phyloP scores from a whole-genome alignment of 2,797 vertebrate genomes.

The Pelodytes ibericus region DNA sequence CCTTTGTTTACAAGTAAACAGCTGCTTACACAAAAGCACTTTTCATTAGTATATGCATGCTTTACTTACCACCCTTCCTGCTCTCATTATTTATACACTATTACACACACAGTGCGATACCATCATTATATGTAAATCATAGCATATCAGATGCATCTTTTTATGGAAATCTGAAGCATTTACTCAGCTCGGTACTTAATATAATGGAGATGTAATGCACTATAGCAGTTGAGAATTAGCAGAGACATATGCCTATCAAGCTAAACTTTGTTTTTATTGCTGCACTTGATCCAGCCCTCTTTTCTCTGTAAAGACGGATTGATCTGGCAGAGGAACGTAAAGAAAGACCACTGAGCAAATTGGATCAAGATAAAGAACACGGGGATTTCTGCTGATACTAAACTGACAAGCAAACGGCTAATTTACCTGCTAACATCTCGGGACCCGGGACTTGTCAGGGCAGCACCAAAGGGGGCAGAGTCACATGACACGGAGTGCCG shows the following conservation, averaged over 20 bases:
- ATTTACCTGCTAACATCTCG: too few relatives aligned
- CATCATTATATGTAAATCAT: conserved; percentile 8
- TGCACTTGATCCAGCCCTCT: background rate
- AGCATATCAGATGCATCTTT: background rate
- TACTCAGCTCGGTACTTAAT: background rate
- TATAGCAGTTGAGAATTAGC: background rate
- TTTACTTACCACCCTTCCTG: background rate
- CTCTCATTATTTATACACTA: background rate
- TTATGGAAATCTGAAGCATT: background rate
- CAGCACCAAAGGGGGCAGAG: too few relatives aligned
- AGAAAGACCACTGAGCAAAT: background rate
- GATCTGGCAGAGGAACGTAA: background rate
- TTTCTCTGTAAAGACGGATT: background rate
- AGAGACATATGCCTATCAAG: conserved; percentile 15
- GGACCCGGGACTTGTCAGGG: too few relatives aligned
- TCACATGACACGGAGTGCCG: too few relatives aligned
- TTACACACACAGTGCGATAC: background rate
- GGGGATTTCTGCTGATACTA: too few relatives aligned
- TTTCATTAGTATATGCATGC: background rate
- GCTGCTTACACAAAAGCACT: background rate
- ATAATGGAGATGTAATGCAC: background rate
- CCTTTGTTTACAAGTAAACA: background rate
- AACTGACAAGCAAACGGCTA: too few relatives aligned
- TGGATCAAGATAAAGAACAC: background rate
- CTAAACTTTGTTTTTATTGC: background rate